phyloP scores from a whole-genome alignment of 2,797 vertebrate species.

The Pygocentrus nattereri region DNA sequence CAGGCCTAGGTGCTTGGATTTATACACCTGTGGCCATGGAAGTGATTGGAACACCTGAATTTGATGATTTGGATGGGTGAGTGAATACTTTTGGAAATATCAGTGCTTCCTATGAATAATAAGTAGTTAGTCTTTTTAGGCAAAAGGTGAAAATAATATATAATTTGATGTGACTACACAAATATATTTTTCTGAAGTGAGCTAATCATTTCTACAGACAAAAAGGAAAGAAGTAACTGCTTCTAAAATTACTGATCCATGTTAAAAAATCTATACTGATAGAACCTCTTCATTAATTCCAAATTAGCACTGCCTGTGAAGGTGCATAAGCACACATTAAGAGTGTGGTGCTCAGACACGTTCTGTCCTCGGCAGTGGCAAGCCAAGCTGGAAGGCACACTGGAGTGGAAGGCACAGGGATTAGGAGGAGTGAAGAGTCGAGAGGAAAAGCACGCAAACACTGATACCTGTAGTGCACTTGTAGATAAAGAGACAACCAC shows the following conservation, averaged over 20 bases:
- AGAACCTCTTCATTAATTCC: constrained; percentile 60
- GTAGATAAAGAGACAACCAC: constrained; percentile 58
- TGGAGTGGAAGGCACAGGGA: constrained; percentile 81
- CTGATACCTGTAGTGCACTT: constrained; percentile 71
- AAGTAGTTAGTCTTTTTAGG: too few relatives aligned
- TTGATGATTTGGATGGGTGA: too few relatives aligned
- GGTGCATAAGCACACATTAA: constrained; percentile 78
- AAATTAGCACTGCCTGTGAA: constrained; percentile 74
- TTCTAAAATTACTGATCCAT: not conserved
- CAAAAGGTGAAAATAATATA: not conserved
- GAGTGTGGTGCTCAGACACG: constrained; percentile 76
- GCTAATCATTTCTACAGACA: not conserved
- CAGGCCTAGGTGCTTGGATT: too few relatives aligned
- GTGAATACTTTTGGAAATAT: too few relatives aligned
- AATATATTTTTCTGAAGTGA: not conserved
- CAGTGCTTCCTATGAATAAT: too few relatives aligned
- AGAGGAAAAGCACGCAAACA: constrained; percentile 60
- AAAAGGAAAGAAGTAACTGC: not conserved
- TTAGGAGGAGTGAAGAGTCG: constrained; percentile 69
- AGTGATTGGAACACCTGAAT: too few relatives aligned
- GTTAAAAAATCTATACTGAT: constrained; percentile 21
- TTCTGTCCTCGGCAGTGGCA: constrained; percentile 65
- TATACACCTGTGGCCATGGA: too few relatives aligned
- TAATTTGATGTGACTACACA: not conserved
- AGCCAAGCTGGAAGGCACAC: constrained; percentile 64